Base-by-base conservation (phyloP, 2,113 vertebrate genomes). In the Bubo scandiacus region DNA sequence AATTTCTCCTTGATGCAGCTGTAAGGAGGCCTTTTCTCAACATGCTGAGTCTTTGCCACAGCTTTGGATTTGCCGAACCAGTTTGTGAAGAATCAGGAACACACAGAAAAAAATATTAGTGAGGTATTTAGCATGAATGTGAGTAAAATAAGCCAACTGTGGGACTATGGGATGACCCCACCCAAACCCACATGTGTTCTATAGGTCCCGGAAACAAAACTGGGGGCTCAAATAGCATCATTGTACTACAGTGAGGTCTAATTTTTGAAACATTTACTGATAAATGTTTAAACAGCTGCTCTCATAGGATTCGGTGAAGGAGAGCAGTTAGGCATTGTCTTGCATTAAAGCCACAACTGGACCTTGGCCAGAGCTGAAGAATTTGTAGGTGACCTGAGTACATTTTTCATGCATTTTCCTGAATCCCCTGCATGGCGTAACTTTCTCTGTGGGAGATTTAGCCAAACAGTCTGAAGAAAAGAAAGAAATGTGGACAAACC, bases 401-500 rank as follows among this genome's bases (percentile, higher is more conserved):
- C 54, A 95, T 97, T 96, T 97, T 97, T 96, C 94, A 97, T 96
- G 94, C 81, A 55, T 98, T 98, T 96, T 97, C 75, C 71, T 96
- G 92, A 97, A 95, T 97, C 94, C 86, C 88, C 97, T 91, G 92
- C 95, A 75, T 96, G 96, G 94, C 21, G 92, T 95, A 98, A 98
- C 96, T 93, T 96, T 98, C 98, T 98, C 96, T 49, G 97, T 94
- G 97, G 98, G 98, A 98, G 98, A 98, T 95, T 98, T 96, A 94
- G 92, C 94, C 96, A 97, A 95, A 95, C 97, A 83, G 65, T 63
- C 57, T 85, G 94, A 98, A 97, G 98, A 98, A 98, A 98, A 96
- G 88, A 95, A 97, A 98, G 97, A 97, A 98, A 98, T 98, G 98
- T 92, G 96, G 98, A 96, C 96, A 96, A 98, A 98, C 98, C 97